Evolutionary conservation across 2,797 vertebrate genomes (phyloP).

Genomic region (Cyprinella venusta): DNA sequence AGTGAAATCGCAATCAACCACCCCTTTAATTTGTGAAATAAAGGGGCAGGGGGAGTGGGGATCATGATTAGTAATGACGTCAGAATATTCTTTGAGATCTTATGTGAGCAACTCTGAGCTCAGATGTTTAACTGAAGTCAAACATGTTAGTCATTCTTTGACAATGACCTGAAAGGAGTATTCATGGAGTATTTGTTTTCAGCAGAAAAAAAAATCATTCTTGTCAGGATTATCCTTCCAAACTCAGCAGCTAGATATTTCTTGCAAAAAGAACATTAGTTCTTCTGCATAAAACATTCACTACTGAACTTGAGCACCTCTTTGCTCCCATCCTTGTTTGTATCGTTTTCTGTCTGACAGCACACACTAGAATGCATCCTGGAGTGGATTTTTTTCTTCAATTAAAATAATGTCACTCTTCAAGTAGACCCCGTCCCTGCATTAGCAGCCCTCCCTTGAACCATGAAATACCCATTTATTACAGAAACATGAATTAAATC

Average conservation of each 20-base stretch:
- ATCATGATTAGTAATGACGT: neutral
- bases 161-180: neutral
- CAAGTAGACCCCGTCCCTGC: constrained; percentile 32
- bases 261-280: constrained; percentile 21
- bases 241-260: constrained; percentile 9
- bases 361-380: constrained; percentile 36
- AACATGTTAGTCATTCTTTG: neutral
- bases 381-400: constrained; percentile 53
- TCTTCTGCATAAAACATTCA: constrained; percentile 15
- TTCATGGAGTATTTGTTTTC: neutral
- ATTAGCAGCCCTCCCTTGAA: constrained; percentile 53
- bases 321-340: constrained; percentile 31
- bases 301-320: neutral
- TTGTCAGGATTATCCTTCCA: neutral
- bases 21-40: neutral
- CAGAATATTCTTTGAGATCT: neutral
- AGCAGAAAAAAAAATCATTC: neutral
- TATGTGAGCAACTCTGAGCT: neutral
- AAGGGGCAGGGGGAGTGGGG: no score
- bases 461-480: constrained; percentile 56
- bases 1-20: no score
- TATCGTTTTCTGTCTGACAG: constrained; percentile 41
- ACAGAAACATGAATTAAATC: constrained; percentile 47
- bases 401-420: constrained; percentile 57
- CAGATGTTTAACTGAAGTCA: neutral